phyloP scores from a whole-genome alignment of 2,888 invertebrate species.

The Elmis aenea region DNA sequence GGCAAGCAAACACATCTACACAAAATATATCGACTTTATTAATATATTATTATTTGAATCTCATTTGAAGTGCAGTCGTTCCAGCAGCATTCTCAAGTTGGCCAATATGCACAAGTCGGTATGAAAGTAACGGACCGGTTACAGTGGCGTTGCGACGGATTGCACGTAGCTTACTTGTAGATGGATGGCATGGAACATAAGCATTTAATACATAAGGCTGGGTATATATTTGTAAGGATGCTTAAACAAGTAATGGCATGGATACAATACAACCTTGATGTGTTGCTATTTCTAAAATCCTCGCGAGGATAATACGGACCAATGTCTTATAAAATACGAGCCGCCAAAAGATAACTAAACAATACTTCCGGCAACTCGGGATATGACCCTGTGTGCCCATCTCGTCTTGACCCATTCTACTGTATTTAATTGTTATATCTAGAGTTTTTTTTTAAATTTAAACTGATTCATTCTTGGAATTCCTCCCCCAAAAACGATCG shows the following conservation, averaged over 20 bases:
- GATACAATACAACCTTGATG: constrained; percentile 25
- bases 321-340: constrained; percentile 23
- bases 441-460: constrained; percentile 16
- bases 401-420: constrained; percentile 4
- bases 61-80: constrained; percentile 26
- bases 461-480: constrained; percentile 30
- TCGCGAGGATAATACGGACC: constrained; percentile 18
- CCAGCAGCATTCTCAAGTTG: constrained; percentile 27
- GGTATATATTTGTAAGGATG: constrained; percentile 32
- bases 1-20: constrained; percentile 47
- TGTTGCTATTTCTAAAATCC: constrained; percentile 18
- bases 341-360: constrained; percentile 25
- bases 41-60: constrained; percentile 23
- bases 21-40: constrained; percentile 39
- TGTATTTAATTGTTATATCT: no score
- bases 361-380: constrained; percentile 21
- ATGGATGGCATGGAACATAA: constrained; percentile 47
- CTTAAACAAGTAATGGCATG: constrained; percentile 24
- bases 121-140: constrained; percentile 15
- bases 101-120: constrained; percentile 20
- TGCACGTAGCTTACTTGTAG: constrained; percentile 23
- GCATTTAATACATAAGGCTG: constrained; percentile 37
- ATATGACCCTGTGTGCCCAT: constrained; percentile 20
- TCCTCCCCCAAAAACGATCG: constrained; percentile 80
- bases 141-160: constrained; percentile 24